Conservation (phyloP, 1,140 invertebrate species). For the Asbolus verrucosus region DNA sequence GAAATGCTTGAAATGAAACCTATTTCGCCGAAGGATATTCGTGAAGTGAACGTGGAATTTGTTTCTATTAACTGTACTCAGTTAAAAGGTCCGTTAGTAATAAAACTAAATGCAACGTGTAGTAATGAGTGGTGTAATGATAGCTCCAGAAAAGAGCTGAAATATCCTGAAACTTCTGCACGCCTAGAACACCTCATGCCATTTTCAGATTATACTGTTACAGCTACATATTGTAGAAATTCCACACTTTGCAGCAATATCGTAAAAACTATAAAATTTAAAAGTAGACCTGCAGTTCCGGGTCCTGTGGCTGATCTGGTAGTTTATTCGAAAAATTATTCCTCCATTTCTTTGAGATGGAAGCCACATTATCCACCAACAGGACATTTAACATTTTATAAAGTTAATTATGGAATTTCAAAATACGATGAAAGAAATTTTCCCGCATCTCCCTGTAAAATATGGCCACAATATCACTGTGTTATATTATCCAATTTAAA, state of each 20-base stretch:
- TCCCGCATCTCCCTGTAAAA: neutral
- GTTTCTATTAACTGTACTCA: too few species aligned
- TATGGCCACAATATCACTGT: slow-evolving; percentile 39
- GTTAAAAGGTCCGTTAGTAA: neutral
- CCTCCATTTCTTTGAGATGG: slow-evolving; percentile 45
- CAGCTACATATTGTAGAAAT: neutral
- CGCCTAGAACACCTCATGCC: slow-evolving; percentile 1
- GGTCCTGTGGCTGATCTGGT: slow-evolving; percentile 3
- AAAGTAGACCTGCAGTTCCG: neutral
- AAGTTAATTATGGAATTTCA: slow-evolving; percentile 24
- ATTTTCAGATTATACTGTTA: slow-evolving; percentile 7
- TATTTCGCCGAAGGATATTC: too few species aligned
- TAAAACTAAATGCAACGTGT: neutral
- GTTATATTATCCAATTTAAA: neutral
- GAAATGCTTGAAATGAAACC: too few species aligned
- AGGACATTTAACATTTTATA: slow-evolving; percentile 31
- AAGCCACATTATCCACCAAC: slow-evolving; percentile 45
- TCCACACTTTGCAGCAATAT: neutral
- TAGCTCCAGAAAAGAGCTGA: neutral
- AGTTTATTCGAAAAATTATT: slow-evolving; percentile 41
- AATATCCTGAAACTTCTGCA: neutral
- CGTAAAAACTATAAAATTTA: neutral
- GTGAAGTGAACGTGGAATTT: too few species aligned
- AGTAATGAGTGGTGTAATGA: neutral
- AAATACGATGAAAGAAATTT: too few species aligned